phyloP scores from a whole-genome alignment of 2,797 vertebrate genomes.

The Falco peregrinus region DNA sequence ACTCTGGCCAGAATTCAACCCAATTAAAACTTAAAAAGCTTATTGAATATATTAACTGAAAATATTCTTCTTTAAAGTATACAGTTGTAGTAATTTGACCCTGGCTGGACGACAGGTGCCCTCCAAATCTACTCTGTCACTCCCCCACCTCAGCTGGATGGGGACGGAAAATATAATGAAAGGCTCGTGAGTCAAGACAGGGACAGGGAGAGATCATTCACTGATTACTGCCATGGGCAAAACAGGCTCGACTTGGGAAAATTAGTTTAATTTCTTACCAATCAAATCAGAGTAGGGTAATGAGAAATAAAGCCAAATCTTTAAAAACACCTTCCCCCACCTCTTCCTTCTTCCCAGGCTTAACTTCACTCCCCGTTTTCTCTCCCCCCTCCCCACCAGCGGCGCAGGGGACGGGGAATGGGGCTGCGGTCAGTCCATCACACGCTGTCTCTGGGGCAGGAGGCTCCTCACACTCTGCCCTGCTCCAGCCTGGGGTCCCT shows the following conservation, averaged over 20 bases:
- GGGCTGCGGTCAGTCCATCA: not conserved
- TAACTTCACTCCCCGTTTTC: not conserved
- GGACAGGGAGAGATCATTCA: no score
- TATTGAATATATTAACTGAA: not conserved
- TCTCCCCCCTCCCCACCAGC: not conserved
- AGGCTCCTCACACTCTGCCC: not conserved
- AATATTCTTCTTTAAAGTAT: not conserved
- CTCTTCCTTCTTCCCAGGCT: not conserved
- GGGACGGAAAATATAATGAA: no score
- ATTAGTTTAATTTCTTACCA: not conserved
- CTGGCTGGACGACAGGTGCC: not conserved
- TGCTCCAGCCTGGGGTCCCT: not conserved
- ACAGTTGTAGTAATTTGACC: not conserved
- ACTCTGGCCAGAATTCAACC: not conserved
- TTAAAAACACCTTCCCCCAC: not conserved
- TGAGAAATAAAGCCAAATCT: not conserved
- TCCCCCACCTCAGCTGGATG: no score
- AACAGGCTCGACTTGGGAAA: no score
- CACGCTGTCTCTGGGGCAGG: rapidly evolving
- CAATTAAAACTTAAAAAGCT: not conserved
- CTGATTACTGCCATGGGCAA: no score
- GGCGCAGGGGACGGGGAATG: not conserved
- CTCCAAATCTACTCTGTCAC: not conserved
- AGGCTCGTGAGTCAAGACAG: no score
- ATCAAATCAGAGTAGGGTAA: not conserved